Conservation (phyloP, 2,113 vertebrate species). For the Syngnathus typhle region DNA sequence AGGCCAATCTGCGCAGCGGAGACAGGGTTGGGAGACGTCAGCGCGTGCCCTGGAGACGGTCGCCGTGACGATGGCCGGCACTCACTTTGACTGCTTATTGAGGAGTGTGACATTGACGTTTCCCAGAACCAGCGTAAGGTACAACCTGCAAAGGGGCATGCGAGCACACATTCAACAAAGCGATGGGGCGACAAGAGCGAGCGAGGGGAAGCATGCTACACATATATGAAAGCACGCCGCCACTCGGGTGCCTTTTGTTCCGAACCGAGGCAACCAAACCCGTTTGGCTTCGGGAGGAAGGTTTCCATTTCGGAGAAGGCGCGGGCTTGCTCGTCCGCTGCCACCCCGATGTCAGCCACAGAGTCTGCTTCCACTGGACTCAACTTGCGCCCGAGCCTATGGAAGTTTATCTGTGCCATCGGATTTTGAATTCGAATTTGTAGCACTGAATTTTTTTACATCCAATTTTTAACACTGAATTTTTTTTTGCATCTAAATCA, state of each 20-base stretch:
- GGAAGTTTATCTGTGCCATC: too few relatives aligned
- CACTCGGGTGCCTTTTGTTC: too few relatives aligned
- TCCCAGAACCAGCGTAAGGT: constrained; percentile 91
- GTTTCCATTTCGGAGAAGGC: constrained; percentile 95
- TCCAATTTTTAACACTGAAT: too few relatives aligned
- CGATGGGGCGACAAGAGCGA: too few relatives aligned
- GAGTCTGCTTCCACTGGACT: constrained; percentile 51
- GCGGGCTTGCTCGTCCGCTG: constrained; percentile 77
- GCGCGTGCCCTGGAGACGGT: neutral
- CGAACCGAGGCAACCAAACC: constrained; percentile 59
- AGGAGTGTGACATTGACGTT: constrained; percentile 93
- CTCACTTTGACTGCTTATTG: constrained; percentile 93
- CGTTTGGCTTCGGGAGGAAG: constrained; percentile 93
- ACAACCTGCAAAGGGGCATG: constrained; percentile 73
- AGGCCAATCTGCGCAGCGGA: constrained; percentile 79
- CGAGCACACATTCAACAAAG: constrained; percentile 7
- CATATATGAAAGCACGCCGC: too few relatives aligned
- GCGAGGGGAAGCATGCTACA: too few relatives aligned
- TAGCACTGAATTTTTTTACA: too few relatives aligned
- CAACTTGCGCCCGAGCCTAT: neutral
- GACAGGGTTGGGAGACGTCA: rapidly evolving
- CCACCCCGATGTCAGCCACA: constrained; percentile 71
- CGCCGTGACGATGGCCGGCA: neutral
- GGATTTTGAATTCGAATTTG: too few relatives aligned
- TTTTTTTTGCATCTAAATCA: too few relatives aligned